Conservation (phyloP, 35 echinoderm and acorn worm genomes). For the Acanthaster planci region DNA sequence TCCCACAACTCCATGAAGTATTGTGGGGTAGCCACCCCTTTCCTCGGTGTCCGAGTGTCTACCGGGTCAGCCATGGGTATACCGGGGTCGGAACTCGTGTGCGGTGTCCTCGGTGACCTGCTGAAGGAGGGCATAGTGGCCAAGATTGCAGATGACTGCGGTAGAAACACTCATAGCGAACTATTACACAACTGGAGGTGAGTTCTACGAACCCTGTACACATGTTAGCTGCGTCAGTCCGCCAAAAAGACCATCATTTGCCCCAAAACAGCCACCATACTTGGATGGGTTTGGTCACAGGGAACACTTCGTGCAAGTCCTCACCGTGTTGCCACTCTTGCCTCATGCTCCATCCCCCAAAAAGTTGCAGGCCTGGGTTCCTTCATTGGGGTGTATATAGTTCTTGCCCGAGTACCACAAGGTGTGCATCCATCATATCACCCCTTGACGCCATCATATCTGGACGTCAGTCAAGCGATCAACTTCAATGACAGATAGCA, state of each 20-base stretch:
- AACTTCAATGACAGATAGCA: conserved; percentile 15
- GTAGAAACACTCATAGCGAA: conserved; percentile 38
- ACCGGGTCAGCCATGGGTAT: conserved; percentile 68
- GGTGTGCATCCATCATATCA: background rate
- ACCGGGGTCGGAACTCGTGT: conserved; percentile 74
- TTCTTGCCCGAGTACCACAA: conserved; percentile 36
- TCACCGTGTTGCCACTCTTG: conserved; percentile 28
- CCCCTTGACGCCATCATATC: conserved; percentile 52
- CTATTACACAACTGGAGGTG: conserved; percentile 27
- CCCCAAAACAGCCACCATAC: conserved; percentile 53
- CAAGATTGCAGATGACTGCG: conserved; percentile 70
- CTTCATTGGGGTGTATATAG: conserved; percentile 55
- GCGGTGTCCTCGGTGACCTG: conserved; percentile 67
- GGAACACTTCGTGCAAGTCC: conserved; percentile 45
- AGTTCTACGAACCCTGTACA: conserved; percentile 35
- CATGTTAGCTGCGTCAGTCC: conserved; percentile 20
- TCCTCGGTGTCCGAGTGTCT: conserved; percentile 63
- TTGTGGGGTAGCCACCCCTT: too few relatives aligned
- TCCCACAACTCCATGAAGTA: too few relatives aligned
- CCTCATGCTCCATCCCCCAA: conserved; percentile 2
- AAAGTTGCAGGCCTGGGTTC: conserved; percentile 40
- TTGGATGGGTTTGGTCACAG: conserved; percentile 69
- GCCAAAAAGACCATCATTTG: conserved; percentile 54
- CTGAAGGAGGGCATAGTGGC: conserved; percentile 36
- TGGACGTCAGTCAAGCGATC: conserved; percentile 41